A percentile compares a stretch with the other conserved stretches of the same genome.
Evolutionary conservation across 2,113 vertebrate genomes (phyloP).

Genomic region (Scophthalmus maximus): DNA sequence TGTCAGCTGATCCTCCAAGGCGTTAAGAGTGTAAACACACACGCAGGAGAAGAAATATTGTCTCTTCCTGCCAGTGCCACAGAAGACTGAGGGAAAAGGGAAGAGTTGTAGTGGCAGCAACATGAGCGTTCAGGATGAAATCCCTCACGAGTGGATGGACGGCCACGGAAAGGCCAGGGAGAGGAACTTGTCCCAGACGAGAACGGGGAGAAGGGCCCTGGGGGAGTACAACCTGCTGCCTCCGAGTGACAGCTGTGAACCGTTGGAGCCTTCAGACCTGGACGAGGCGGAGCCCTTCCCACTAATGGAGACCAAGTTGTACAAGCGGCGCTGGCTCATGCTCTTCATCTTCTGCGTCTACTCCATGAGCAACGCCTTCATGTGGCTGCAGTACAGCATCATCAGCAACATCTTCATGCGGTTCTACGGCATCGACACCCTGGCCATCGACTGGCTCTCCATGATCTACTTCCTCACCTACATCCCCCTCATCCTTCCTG

Average conservation of each 20-base stretch:
- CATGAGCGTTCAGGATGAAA: slow-evolving; percentile 46
- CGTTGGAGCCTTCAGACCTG: slow-evolving; percentile 8
- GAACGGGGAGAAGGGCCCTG: background rate
- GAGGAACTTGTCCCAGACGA: background rate
- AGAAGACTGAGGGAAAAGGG: slow-evolving; percentile 2
- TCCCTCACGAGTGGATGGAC: slow-evolving; percentile 16
- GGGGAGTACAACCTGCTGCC: slow-evolving; percentile 4
- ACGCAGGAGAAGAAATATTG: slow-evolving; percentile 41
- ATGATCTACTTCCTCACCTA: slow-evolving; percentile 91
- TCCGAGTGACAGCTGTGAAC: slow-evolving; percentile 11
- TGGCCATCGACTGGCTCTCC: slow-evolving; percentile 90
- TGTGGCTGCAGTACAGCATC: slow-evolving; percentile 92
- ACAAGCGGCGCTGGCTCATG: slow-evolving; percentile 86
- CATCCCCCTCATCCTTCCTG: slow-evolving; percentile 88
- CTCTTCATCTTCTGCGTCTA: slow-evolving; percentile 87
- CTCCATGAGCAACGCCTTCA: slow-evolving; percentile 90
- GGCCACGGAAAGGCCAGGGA: background rate
- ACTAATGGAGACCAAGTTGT: slow-evolving; percentile 79
- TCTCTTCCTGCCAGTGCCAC: slow-evolving; percentile 39
- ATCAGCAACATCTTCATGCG: slow-evolving; percentile 85
- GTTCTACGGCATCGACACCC: slow-evolving; percentile 83
- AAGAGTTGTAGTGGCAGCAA: background rate
- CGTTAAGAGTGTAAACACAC: background rate
- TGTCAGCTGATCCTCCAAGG: background rate
- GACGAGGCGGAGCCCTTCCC: slow-evolving; percentile 18